phyloP scores from a whole-genome alignment of 1,140 invertebrate species.

The Pteromalus puparum region DNA sequence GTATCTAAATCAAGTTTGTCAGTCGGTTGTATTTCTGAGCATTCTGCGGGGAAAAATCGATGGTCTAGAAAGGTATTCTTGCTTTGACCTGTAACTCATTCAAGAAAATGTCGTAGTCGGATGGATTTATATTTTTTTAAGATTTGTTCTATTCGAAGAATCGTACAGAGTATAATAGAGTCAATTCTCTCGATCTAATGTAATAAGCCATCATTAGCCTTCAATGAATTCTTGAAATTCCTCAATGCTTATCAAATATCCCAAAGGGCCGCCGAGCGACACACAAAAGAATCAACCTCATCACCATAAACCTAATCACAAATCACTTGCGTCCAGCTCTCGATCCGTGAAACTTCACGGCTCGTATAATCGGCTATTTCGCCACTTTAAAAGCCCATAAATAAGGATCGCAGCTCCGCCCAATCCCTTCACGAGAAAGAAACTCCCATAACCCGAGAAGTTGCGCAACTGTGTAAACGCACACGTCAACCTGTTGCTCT shows the following conservation, averaged over 20 bases:
- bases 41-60: too few species aligned
- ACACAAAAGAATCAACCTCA: not conserved
- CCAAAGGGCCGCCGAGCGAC: not conserved
- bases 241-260: not conserved
- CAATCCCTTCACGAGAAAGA: not conserved
- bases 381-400: conserved; percentile 6
- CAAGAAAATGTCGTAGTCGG: too few species aligned
- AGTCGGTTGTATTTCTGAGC: not conserved
- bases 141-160: not conserved
- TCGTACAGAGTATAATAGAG: too few species aligned
- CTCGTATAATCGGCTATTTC: not conserved
- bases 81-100: too few species aligned
- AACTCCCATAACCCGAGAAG: not conserved
- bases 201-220: not conserved
- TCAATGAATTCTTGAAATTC: not conserved
- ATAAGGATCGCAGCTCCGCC: conserved; percentile 6
- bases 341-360: not conserved
- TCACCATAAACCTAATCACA: not conserved
- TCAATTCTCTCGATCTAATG: not conserved
- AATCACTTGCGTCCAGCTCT: not conserved
- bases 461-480: not conserved
- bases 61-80: too few species aligned
- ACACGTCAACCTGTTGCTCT: conserved; percentile 6
- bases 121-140: not conserved
- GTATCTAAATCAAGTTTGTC: not conserved